Base-by-base conservation (phyloP, 2,888 invertebrate genomes). In the Argyra leucocephala region DNA sequence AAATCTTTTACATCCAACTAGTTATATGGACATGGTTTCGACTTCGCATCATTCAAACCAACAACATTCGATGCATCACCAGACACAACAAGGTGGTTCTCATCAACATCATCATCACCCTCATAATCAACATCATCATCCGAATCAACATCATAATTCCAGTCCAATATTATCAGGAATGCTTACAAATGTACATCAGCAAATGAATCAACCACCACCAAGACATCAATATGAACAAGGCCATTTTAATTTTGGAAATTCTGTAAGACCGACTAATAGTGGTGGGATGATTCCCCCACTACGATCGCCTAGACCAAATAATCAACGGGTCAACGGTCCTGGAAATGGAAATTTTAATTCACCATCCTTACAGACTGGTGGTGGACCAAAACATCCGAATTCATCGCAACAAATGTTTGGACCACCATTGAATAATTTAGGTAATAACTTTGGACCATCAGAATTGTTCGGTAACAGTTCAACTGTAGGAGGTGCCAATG, bases 351-450 rank as follows among this genome's bases (percentile, higher is more conserved):
- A 48, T 48, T 48, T 48, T 48, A 48, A 48, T 48, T 15, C 48
- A 3, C 15, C 48, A 15, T 18, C 48, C 1, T 48, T 48, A 48
- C 48, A 15, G n/a, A 18, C 48, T 18, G n/a, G 4, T 48, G 6
- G 12, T 48, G 48, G 48, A 18, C n/a, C 48, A 2, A 48, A 48
- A 48, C 75, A 77, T 67, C 68, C 70, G 22, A 37, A 26, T 61
- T 31, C 65, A 64, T 68, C 68, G 24, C 68, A 66, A 24, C 64
- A 67, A 48, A 31, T 67, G 21, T 67, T 48, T 69, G 71, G 22
- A 74, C 74, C 67, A 69, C 75, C 65, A 69, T 75, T 58, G 73
- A 77, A 68, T 64, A 69, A 67, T 65, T 65, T 67, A 1, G 66
- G 62, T 18, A 66, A 67, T 60, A 71, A 67, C 31, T 71, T 67